Base-by-base conservation (phyloP, 2,888 invertebrate species). In the Stenolophus ochropezus region DNA sequence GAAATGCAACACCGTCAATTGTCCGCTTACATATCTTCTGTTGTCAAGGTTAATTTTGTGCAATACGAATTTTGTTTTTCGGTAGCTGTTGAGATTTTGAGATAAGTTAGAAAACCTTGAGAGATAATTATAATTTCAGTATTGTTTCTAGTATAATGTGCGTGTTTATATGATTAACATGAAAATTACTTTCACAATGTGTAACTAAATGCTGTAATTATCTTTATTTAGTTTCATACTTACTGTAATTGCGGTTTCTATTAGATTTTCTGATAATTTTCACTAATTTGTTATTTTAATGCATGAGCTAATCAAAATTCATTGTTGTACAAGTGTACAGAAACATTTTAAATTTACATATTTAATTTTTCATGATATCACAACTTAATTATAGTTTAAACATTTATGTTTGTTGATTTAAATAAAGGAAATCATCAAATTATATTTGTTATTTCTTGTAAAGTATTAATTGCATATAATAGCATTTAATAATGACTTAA, bases 1-100 rank as follows among this genome's bases (percentile, higher is more conserved):
- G 76, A 76, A 76, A 56, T 53, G 53, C 76, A 76, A 76, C 42
- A 58, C 53, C 14, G 18, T 16, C 58, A 58, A 27, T 53, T 76
- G 76, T 58, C 58, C 33, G 58, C 25, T 71, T 71, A 42, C 2
- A 73, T 49, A 76, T 56, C 56, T 42, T 53, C 58, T 76, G 56
- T 76, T 76, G 14, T 58, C 76, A 76, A 76, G 76, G 76, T 18
- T 33, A 49, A 23, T 69, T 33, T 69, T 69, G 42, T 18, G 18
- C 8, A 69, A 69, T 58, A 23, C 5, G 23, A 61, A 61, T 25
- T 27, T 69, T 69, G 65, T 33, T 33, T 20, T 18, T 33, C 27
- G 18, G 14, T 16, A 33, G 33, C 27, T 42, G 33, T 8, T 42
- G 65, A 33, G 33, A 69, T 69, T 69, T 33, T 69, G 4, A 18